phyloP scores from a whole-genome alignment of 2,888 invertebrate species.

The Phania funesta region DNA sequence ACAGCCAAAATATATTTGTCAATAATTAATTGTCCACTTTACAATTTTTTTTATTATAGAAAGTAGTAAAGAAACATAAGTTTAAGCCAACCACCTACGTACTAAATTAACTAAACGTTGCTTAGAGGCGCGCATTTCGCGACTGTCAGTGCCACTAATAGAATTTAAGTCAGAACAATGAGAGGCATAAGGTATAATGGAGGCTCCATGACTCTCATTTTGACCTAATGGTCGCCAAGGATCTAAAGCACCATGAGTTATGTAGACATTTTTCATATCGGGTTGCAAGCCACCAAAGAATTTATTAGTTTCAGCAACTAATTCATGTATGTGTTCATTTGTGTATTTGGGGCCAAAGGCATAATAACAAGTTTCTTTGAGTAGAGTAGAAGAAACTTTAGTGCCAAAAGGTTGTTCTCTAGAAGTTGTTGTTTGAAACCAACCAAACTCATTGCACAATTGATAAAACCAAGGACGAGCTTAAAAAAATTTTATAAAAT shows the following conservation, averaged over 20 bases:
- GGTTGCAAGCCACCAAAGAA: conserved; percentile 81
- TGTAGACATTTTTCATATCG: conserved; percentile 81
- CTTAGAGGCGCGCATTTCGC: conserved; percentile 76
- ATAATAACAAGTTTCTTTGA: conserved; percentile 74
- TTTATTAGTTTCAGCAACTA: conserved; percentile 80
- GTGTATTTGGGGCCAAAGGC: conserved; percentile 72
- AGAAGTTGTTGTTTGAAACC: conserved; percentile 87
- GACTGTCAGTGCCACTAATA: conserved; percentile 71
- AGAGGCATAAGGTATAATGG: conserved; percentile 74
- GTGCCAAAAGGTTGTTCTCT: conserved; percentile 82
- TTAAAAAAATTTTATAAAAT: too few species aligned
- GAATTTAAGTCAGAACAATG: conserved; percentile 77
- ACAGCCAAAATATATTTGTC: too few species aligned
- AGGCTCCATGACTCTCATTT: conserved; percentile 73
- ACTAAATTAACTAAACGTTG: conserved; percentile 73
- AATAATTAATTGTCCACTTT: too few species aligned
- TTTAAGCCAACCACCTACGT: conserved; percentile 73
- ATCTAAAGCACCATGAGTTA: conserved; percentile 82
- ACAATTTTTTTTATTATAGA: too few species aligned
- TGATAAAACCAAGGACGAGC: conserved; percentile 90
- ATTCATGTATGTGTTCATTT: conserved; percentile 69
- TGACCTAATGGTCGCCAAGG: conserved; percentile 83
- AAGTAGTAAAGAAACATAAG: background rate
- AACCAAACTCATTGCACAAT: conserved; percentile 92
- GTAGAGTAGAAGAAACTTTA: conserved; percentile 74